phyloP scores from a whole-genome alignment of 2,113 vertebrate species.

The Hydrolagus affinis region DNA sequence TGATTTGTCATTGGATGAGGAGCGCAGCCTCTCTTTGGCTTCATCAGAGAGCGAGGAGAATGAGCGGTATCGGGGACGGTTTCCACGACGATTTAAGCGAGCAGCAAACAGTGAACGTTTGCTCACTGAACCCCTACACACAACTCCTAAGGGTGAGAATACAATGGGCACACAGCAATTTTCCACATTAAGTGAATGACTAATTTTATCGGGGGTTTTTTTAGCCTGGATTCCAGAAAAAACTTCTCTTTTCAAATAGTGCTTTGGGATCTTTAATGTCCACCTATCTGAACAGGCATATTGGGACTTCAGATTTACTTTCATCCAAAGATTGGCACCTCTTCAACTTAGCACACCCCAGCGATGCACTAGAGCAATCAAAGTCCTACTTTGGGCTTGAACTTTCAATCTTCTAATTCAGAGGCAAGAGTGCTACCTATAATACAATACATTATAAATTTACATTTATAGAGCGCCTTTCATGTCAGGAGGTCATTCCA shows the following conservation, averaged over 20 bases:
- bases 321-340: background rate
- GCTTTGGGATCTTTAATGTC: background rate
- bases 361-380: no score
- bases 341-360: no score
- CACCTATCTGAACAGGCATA: no score
- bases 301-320: background rate
- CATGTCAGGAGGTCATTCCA: no score
- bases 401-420: no score
- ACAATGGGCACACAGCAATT: background rate
- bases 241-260: background rate
- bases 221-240: background rate
- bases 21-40: constrained; percentile 86
- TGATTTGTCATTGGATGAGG: constrained; percentile 88
- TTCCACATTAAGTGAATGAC: background rate
- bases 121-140: constrained; percentile 74
- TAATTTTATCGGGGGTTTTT: background rate
- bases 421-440: no score
- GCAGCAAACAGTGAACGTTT: constrained; percentile 81
- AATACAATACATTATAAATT: no score
- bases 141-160: constrained; percentile 73
- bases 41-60: constrained; percentile 96
- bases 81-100: constrained; percentile 82
- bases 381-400: no score
- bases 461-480: no score
- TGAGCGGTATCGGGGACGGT: constrained; percentile 75